Evolutionary conservation across 2,797 vertebrate species (phyloP), one percentile per base, ranked within the genome.

Genomic region (Erithacus rubecula): DNA sequence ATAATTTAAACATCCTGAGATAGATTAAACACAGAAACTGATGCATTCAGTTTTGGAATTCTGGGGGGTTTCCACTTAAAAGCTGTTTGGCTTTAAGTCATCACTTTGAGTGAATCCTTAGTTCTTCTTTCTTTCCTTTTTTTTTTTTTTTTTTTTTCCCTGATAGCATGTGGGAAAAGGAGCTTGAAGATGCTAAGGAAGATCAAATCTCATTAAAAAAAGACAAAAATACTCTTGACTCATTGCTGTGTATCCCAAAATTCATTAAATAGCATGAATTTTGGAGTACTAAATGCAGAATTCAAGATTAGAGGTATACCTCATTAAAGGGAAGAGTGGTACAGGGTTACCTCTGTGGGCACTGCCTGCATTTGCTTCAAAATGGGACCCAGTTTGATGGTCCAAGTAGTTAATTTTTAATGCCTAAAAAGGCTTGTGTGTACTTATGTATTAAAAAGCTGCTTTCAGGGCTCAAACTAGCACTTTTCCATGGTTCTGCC

Each of bases 401-500:
- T 59, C 55, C 14, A 9, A 13, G 43, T 82, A 58, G 21, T 41
- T 82, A 63, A 65, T 82, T 89, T 95, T 59, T 76, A 79, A 44
- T 90, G 47, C 78, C 90, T 84, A 62, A 84, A 96, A 87, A 69
- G 80, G 51, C 55, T 82, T 76, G 12, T 84, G 26, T 3, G 0
- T 75, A 53, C 51, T 81, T 83, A 68, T 44, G 11, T 68, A 7
- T 65, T 75, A 36, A 36, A 39, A 41, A 81, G 53, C 69, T 86
- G 88, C 90, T 90, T 86, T 52, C 59, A n/a, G 55, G 37, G 47
- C 70, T 89, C 87, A 70, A 24, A 32, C 77, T 79, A 96, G 89
- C 67, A 41, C 67, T 93, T 94, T 83, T 94, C 77, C 19, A 36
- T 59, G 49, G 83, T 76, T 76, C 83, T 95, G n/a, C 59, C 70